Evolutionary conservation across 2,113 vertebrate genomes (phyloP).

Genomic region (Crotalus helleri): DNA sequence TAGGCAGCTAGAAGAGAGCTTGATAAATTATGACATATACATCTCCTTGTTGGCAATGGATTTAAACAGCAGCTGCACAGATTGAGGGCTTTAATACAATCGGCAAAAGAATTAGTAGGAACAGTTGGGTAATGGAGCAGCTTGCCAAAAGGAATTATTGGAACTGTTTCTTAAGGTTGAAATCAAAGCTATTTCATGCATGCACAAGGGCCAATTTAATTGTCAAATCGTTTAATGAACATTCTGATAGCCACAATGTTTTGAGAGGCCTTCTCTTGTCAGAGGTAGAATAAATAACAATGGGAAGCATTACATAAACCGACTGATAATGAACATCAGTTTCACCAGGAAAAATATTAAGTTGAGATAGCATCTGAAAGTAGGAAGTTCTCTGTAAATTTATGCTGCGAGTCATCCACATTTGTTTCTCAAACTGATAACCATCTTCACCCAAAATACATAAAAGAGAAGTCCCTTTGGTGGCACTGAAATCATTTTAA

Average conservation of each 20-base stretch:
- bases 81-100: slow-evolving; percentile 9
- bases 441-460: not conserved
- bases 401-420: not conserved
- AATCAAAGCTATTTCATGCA: not conserved
- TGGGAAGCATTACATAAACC: not conserved
- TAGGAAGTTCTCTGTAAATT: not conserved
- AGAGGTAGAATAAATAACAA: not conserved
- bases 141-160: not conserved
- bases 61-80: slow-evolving; percentile 9
- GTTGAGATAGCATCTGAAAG: not conserved
- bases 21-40: slow-evolving; percentile 1
- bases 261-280: not conserved
- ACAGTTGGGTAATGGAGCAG: not conserved
- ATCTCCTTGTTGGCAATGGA: slow-evolving; percentile 8
- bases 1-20: slow-evolving; percentile 5
- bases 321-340: not conserved
- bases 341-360: not conserved
- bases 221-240: not conserved
- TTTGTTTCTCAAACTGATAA: not conserved
- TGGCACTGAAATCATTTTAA: not conserved
- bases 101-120: not conserved
- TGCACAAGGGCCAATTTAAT: not conserved
- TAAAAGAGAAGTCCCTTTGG: not conserved
- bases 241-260: not conserved
- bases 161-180: not conserved